Evolutionary conservation across 2,113 vertebrate genomes (phyloP).

Genomic region (Syrrhaptes paradoxus): DNA sequence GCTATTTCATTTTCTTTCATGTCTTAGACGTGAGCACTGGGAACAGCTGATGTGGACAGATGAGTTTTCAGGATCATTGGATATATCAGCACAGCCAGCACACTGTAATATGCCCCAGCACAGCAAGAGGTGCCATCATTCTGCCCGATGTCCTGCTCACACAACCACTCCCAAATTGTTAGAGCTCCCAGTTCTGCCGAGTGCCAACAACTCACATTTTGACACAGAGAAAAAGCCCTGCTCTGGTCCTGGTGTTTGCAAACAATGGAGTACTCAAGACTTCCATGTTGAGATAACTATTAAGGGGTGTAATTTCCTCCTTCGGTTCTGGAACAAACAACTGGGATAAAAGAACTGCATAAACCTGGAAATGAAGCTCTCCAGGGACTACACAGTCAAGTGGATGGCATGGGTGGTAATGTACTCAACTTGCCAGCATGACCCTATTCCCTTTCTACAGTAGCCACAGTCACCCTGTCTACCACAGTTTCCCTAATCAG

Average conservation of each 20-base stretch:
- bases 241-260: not conserved
- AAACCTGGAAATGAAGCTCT: not conserved
- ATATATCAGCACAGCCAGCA: fast-evolving
- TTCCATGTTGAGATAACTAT: not conserved
- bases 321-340: not conserved
- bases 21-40: not conserved
- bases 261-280: not conserved
- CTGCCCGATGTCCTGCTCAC: not conserved
- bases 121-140: not conserved
- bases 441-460: not conserved
- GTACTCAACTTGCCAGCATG: not conserved
- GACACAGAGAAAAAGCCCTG: not conserved
- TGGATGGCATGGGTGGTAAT: not conserved
- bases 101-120: not conserved
- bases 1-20: not conserved
- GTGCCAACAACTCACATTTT: not conserved
- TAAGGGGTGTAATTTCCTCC: not conserved
- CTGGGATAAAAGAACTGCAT: not conserved
- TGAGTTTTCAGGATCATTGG: not conserved
- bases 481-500: not conserved
- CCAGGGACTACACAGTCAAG: not conserved
- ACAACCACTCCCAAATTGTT: not conserved
- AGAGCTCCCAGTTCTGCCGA: not conserved
- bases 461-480: not conserved
- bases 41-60: not conserved